Evolutionary conservation across 2,113 vertebrate species (phyloP), one percentile per base, ranked within the genome.

Genomic region (Progne subis): DNA sequence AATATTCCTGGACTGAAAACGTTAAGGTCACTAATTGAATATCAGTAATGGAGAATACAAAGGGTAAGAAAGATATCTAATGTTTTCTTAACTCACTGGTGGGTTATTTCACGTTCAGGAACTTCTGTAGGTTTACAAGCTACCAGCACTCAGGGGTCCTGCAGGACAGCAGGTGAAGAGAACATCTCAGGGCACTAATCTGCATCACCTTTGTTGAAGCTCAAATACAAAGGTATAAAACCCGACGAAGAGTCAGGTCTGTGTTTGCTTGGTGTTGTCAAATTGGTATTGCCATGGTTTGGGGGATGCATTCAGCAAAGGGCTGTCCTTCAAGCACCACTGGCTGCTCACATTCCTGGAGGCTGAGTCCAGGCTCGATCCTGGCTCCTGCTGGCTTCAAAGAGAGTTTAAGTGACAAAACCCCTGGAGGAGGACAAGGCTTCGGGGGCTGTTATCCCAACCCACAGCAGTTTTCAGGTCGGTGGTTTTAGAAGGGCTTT

Each of bases 261-360:
- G 9, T 6, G 31, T 37, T 69, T 53, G 41, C 23, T 46, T 26
- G 25, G 17, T 31, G 55, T 5, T 39, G 21, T 11, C 11, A 47
- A 14, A 29, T 0, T 19, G 31, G 15, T 2, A 2, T 4, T 41
- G 25, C 5, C 10, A 0, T 18, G 25, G 11, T 70, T 75, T 63
- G 29, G 47, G 46, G 32, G 56, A 26, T 8, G 4, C 18, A 1
- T 18, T 56, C 52, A 74, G 34, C 18, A 41, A 3, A 2, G 26
- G 13, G 15, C 19, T 88, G 18, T 6, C 59, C 59, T 69, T 15
- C 25, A 25, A 39, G 18, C 8, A 1, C 18, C 50, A 4, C 19
- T 29, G 46, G 15, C 41, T 86, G 77, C 61, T 47, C 52, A 18
- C 12, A 5, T 4, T 11, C n/a, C 44, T 34, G 26, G 21, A 61